Evolutionary conservation across 1,140 invertebrate genomes (phyloP).

Genomic region (Scylla paramamosain): DNA sequence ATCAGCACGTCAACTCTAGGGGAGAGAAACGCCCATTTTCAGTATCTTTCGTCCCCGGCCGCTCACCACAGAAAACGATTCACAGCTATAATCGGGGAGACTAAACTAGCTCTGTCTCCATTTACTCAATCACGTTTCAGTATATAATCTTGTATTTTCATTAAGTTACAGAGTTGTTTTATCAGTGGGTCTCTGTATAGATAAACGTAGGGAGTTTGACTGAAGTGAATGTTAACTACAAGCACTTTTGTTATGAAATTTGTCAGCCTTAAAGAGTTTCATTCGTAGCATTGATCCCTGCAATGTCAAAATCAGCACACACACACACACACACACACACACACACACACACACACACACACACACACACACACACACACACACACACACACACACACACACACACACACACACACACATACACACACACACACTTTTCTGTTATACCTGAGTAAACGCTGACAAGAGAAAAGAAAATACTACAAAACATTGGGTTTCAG

Average conservation of each 20-base stretch:
- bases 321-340: slow-evolving; percentile 40
- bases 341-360: slow-evolving; percentile 39
- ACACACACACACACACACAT: background rate
- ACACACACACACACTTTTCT: slow-evolving; percentile 8
- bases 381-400: background rate
- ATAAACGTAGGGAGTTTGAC: background rate
- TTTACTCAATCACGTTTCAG: too few species aligned
- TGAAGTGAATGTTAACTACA: background rate
- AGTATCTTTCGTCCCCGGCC: background rate
- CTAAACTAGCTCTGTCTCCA: background rate
- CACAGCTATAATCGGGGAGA: background rate
- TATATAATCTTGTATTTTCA: too few species aligned
- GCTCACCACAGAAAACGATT: slow-evolving; percentile 4
- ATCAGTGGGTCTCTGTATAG: background rate
- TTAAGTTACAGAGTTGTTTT: background rate
- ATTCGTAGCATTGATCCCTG: background rate
- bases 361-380: slow-evolving; percentile 1
- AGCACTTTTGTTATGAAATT: background rate
- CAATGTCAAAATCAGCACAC: background rate
- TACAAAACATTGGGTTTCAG: background rate
- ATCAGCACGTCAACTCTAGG: background rate
- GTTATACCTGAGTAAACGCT: background rate
- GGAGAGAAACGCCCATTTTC: slow-evolving; percentile 42
- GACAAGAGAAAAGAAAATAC: background rate
- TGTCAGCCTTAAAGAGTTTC: background rate